Evolutionary conservation across 2,797 vertebrate species (phyloP).

Genomic region (Hapalemur alaotrensis): DNA sequence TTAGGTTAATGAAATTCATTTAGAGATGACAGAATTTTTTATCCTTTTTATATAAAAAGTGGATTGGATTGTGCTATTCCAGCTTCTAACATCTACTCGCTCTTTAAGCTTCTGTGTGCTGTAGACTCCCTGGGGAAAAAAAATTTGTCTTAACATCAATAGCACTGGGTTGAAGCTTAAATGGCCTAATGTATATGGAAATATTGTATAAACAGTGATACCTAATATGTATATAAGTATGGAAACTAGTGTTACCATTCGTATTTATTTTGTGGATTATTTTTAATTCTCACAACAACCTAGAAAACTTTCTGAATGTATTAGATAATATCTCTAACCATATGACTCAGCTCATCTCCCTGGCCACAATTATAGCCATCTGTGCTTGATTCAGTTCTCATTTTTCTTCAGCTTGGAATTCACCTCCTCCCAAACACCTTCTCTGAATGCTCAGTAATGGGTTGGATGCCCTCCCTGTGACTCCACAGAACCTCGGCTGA

Average conservation of each 20-base stretch:
- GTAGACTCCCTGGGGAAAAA: background rate
- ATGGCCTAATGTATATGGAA: background rate
- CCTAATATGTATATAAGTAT: background rate
- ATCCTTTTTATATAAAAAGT: background rate
- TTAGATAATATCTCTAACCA: background rate
- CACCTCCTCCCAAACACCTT: background rate
- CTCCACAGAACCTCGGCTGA: too few relatives aligned
- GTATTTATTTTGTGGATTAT: background rate
- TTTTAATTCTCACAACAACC: constrained; percentile 8
- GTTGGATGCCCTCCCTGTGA: background rate
- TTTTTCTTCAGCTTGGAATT: background rate
- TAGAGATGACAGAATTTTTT: constrained; percentile 2
- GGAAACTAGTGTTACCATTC: background rate
- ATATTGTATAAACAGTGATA: background rate
- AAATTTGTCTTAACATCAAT: background rate
- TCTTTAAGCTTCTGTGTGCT: background rate
- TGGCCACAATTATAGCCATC: background rate
- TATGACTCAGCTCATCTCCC: background rate
- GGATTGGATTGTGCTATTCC: background rate
- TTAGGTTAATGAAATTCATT: background rate
- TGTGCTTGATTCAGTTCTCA: background rate
- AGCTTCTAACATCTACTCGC: background rate
- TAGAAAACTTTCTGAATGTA: background rate
- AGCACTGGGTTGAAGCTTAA: background rate
- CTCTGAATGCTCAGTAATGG: background rate